Evolutionary conservation across 2,797 vertebrate genomes (phyloP).

Genomic region (Neoniphon sammara): DNA sequence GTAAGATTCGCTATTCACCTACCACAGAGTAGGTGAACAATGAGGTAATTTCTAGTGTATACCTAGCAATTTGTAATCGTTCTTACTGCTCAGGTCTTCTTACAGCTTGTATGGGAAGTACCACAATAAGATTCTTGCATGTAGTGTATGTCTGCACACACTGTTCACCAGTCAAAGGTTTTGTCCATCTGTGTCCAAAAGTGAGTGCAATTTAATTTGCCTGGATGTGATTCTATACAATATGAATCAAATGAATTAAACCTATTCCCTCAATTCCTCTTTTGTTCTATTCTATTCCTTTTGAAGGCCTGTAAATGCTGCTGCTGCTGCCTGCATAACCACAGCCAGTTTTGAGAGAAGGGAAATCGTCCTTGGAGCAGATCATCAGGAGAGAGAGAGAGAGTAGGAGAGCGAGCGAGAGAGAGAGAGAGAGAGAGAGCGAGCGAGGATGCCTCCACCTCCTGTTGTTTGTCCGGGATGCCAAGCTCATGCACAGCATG

Average conservation of each 20-base stretch:
- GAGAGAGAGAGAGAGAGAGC: slow-evolving; percentile 50
- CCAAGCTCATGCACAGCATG: slow-evolving; percentile 74
- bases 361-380: slow-evolving; percentile 77
- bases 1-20: background rate
- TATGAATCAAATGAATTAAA: slow-evolving; percentile 42
- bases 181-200: slow-evolving; percentile 25
- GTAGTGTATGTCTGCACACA: background rate
- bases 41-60: background rate
- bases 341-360: slow-evolving; percentile 66
- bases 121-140: background rate
- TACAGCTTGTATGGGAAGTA: background rate
- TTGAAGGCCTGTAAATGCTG: slow-evolving; percentile 59
- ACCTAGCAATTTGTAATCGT: background rate
- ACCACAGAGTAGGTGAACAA: background rate
- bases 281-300: slow-evolving; percentile 67
- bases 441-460: slow-evolving; percentile 75
- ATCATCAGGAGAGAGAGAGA: slow-evolving; percentile 59
- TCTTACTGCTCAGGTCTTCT: background rate
- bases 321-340: slow-evolving; percentile 51
- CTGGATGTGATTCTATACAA: slow-evolving; percentile 44
- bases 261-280: slow-evolving; percentile 42
- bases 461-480: slow-evolving; percentile 78
- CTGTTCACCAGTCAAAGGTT: background rate
- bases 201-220: slow-evolving; percentile 52
- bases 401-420: slow-evolving; percentile 66